Conservation (phyloP, 2,888 invertebrate genomes). For the Thera obeliscata region DNA sequence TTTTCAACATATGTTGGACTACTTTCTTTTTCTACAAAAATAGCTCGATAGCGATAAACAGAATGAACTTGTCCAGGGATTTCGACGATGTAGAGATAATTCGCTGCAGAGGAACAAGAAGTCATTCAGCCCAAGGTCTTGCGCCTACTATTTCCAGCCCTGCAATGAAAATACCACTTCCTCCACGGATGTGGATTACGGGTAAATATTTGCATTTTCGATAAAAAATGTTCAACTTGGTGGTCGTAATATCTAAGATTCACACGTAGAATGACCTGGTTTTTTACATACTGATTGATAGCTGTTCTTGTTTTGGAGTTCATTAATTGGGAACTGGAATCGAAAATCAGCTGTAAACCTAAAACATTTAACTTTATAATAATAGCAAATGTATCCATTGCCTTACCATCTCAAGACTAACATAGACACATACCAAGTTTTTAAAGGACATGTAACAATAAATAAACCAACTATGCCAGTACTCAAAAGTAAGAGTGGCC, state of each 20-base stretch:
- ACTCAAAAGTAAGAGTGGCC: too few relatives aligned
- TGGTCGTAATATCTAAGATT: conserved; percentile 6
- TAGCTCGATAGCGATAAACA: conserved; percentile 51
- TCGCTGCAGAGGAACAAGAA: conserved; percentile 60
- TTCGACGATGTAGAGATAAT: conserved; percentile 51
- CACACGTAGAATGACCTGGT: conserved; percentile 24
- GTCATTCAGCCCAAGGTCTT: conserved; percentile 78
- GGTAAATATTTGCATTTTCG: conserved; percentile 55
- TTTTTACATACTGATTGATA: conserved; percentile 2
- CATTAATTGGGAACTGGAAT: conserved; percentile 7
- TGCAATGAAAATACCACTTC: conserved; percentile 79
- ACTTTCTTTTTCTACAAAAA: conserved; percentile 60
- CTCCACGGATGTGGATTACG: conserved; percentile 79
- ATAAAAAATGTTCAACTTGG: conserved; percentile 15
- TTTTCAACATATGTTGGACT: conserved; percentile 71
- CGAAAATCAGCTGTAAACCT: neutral
- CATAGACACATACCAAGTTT: too few relatives aligned
- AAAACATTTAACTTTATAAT: neutral
- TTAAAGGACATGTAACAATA: too few relatives aligned
- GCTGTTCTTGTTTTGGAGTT: neutral
- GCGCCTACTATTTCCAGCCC: conserved; percentile 64
- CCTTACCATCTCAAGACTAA: too few relatives aligned
- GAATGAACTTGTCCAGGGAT: conserved; percentile 63
- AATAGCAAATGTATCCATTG: too few relatives aligned
- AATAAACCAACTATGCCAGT: too few relatives aligned